These are phyloP conservation scores for Ectemnius lituratus DNA, from an alignment of 2,888 invertebrate genomes.

Conservation along the genomic window DNA sequence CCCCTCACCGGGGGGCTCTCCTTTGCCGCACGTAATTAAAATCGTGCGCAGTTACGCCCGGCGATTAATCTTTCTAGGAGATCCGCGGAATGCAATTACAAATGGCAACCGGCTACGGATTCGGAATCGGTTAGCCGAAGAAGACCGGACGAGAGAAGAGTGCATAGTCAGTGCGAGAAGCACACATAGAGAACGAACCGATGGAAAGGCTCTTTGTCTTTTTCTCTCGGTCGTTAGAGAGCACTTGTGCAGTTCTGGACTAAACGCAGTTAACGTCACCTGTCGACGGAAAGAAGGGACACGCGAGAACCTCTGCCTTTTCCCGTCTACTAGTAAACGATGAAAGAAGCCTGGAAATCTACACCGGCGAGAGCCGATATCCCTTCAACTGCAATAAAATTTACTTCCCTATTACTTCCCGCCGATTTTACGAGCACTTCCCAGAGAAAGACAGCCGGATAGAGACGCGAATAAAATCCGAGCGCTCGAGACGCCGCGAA, in stretches of 20 bases:
- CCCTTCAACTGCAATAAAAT: constrained; percentile 55
- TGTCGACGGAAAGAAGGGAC: constrained; percentile 7
- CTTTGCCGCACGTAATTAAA: constrained; percentile 38
- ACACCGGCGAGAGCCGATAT: constrained; percentile 36
- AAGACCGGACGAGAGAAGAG: background rate
- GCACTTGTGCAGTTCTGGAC: background rate
- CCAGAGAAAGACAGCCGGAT: constrained; percentile 27
- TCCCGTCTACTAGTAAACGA: background rate
- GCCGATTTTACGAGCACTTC: constrained; percentile 54
- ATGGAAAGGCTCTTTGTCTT: no score
- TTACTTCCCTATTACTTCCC: constrained; percentile 48
- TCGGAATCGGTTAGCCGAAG: constrained; percentile 4
- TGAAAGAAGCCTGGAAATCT: constrained; percentile 8
- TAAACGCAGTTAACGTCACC: constrained; percentile 18
- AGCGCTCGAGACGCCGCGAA: background rate
- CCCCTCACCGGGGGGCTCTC: no score
- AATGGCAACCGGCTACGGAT: constrained; percentile 12
- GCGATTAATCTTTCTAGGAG: constrained; percentile 30
- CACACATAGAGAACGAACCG: background rate
- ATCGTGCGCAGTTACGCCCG: constrained; percentile 26
- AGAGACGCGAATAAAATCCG: constrained; percentile 45
- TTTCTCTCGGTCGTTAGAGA: background rate
- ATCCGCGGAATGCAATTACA: constrained; percentile 21
- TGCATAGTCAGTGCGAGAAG: background rate
- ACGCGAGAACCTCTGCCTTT: no score